phyloP scores from a whole-genome alignment of 35 echinoderm and acorn worm species.

The Lytechinus pictus region DNA sequence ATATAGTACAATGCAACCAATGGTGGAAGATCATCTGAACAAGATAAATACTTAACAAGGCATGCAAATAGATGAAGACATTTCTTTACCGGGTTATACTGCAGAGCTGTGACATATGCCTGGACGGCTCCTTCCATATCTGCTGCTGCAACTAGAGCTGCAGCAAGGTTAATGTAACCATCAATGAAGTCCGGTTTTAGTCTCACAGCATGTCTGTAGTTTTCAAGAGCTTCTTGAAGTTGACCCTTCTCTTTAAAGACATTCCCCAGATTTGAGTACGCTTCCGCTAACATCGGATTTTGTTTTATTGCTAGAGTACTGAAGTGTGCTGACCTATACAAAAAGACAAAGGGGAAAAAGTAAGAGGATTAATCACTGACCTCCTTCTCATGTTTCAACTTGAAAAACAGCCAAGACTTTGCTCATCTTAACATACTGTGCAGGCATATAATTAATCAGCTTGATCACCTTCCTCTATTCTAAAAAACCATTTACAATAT shows the following conservation, averaged over 20 bases:
- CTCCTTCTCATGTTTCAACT: neutral
- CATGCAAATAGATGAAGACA: neutral
- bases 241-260: constrained; percentile 98
- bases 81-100: constrained; percentile 95
- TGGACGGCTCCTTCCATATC: constrained; percentile 99
- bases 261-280: constrained; percentile 97
- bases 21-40: too few species aligned
- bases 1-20: too few species aligned
- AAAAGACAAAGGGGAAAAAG: neutral
- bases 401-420: too few species aligned
- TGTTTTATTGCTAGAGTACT: constrained; percentile 98
- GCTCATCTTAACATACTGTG: too few species aligned
- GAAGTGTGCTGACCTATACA: constrained; percentile 90
- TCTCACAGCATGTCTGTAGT: constrained; percentile 96
- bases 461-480: neutral
- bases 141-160: constrained; percentile 93
- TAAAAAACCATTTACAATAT: constrained; percentile 34
- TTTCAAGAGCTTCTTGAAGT: constrained; percentile 94
- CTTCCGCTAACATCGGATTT: constrained; percentile 95
- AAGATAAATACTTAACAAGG: neutral
- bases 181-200: constrained; percentile 99
- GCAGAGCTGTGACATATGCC: constrained; percentile 89
- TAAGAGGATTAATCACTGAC: neutral
- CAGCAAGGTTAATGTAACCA: constrained; percentile 98
- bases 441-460: too few species aligned